phyloP scores from a whole-genome alignment of 2,113 vertebrate genomes.

The Origma solitaria region DNA sequence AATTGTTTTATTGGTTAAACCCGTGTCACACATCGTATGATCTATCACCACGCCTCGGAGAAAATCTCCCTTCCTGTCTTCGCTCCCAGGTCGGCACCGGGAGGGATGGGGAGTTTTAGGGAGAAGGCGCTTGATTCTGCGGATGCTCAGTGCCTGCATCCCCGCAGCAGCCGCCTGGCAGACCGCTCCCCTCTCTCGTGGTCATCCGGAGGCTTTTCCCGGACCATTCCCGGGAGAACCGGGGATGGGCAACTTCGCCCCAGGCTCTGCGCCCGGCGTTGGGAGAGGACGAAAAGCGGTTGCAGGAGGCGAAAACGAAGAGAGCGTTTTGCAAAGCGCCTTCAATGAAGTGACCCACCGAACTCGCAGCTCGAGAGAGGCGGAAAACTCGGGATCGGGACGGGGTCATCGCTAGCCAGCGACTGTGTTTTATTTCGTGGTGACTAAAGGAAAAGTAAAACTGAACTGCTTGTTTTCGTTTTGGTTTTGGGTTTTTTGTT shows the following conservation, averaged over 20 bases:
- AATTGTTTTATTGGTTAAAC: conserved; percentile 79
- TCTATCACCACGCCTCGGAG: conserved; percentile 57
- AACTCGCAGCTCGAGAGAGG: not conserved
- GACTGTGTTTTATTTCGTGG: not conserved
- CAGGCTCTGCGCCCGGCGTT: not conserved
- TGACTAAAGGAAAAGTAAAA: not conserved
- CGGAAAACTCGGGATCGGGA: not conserved
- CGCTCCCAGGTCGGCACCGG: not conserved
- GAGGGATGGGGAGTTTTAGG: not conserved
- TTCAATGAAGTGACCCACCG: not conserved
- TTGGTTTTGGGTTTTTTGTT: not conserved
- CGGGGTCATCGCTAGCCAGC: fast-evolving
- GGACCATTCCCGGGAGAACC: not conserved
- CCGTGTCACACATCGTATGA: conserved; percentile 68
- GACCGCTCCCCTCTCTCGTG: not conserved
- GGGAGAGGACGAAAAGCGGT: not conserved
- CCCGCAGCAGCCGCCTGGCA: not conserved
- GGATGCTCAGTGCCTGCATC: not conserved
- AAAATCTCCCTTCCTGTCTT: conserved; percentile 59
- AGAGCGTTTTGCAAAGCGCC: not conserved
- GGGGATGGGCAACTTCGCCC: not conserved
- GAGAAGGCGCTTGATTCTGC: not conserved
- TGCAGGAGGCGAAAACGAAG: not conserved
- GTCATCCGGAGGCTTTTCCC: not conserved
- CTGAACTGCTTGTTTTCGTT: not conserved